phyloP scores from a whole-genome alignment of 2,888 invertebrate species.

The Sturmia bella region DNA sequence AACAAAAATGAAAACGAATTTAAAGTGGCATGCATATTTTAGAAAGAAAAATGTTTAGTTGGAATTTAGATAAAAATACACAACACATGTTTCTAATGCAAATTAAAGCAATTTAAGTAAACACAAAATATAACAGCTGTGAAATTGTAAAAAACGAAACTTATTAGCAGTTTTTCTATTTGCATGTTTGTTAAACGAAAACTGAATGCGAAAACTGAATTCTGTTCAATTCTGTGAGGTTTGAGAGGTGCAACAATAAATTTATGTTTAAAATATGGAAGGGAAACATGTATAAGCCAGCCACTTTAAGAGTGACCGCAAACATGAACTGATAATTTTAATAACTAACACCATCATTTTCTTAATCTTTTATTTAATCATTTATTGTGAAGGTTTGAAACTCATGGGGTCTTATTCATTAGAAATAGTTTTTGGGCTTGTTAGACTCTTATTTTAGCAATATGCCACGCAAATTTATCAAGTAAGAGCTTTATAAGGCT shows the following conservation, averaged over 20 bases:
- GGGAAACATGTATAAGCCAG: slow-evolving; percentile 19
- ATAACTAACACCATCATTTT: slow-evolving; percentile 32
- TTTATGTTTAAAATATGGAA: slow-evolving; percentile 31
- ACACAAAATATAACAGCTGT: slow-evolving; percentile 12
- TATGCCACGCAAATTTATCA: too few relatives aligned
- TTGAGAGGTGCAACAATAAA: slow-evolving; percentile 55
- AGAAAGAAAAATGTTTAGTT: slow-evolving; percentile 37
- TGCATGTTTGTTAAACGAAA: slow-evolving; percentile 11
- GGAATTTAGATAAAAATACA: slow-evolving; percentile 46
- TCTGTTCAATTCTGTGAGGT: slow-evolving; percentile 11
- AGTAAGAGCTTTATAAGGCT: too few relatives aligned
- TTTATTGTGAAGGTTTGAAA: slow-evolving; percentile 15
- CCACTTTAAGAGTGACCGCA: slow-evolving; percentile 6
- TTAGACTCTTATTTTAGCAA: too few relatives aligned
- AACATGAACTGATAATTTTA: slow-evolving; percentile 64
- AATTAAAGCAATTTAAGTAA: slow-evolving; percentile 2
- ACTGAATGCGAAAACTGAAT: background rate
- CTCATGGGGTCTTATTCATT: slow-evolving; percentile 9
- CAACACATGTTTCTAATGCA: background rate
- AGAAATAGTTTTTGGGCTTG: too few relatives aligned
- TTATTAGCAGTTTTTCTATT: slow-evolving; percentile 19
- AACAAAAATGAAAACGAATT: slow-evolving; percentile 51
- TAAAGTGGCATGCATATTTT: slow-evolving; percentile 27
- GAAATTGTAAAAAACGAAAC: slow-evolving; percentile 53
- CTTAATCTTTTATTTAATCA: slow-evolving; percentile 31